phyloP scores from a whole-genome alignment of 2,888 invertebrate species.

The Drosophila flavopinicola region DNA sequence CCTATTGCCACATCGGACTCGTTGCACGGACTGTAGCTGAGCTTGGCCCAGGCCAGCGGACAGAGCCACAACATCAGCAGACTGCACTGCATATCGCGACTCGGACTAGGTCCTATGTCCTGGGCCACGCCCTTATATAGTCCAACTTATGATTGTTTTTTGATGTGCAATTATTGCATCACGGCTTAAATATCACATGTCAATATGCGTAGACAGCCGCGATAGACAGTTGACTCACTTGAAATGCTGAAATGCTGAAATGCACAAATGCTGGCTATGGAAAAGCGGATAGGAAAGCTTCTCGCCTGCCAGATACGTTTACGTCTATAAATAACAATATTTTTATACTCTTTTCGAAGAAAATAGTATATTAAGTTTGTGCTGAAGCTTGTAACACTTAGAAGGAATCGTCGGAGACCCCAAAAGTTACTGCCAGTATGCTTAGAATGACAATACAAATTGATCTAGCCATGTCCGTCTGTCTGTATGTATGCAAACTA shows the following conservation, averaged over 20 bases:
- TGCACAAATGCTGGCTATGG: no score
- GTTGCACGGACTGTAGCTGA: conserved; percentile 52
- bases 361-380: no score
- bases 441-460: no score
- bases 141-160: conserved; percentile 45
- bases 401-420: no score
- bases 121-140: conserved; percentile 48
- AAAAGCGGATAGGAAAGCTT: no score
- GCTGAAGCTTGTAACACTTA: no score
- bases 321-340: no score
- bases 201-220: conserved; percentile 40
- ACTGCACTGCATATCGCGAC: conserved; percentile 22
- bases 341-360: no score
- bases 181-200: conserved; percentile 75
- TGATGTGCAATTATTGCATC: conserved; percentile 77
- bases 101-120: neutral
- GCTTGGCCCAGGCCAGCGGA: conserved; percentile 14
- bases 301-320: no score
- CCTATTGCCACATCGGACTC: conserved; percentile 78
- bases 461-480: no score
- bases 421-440: no score
- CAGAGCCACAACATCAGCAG: conserved; percentile 1
- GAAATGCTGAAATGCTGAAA: neutral
- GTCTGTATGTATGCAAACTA: no score
- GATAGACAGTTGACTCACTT: conserved; percentile 4